Evolutionary conservation across 1,140 invertebrate species (phyloP).

Genomic region (Drosophila santomea): DNA sequence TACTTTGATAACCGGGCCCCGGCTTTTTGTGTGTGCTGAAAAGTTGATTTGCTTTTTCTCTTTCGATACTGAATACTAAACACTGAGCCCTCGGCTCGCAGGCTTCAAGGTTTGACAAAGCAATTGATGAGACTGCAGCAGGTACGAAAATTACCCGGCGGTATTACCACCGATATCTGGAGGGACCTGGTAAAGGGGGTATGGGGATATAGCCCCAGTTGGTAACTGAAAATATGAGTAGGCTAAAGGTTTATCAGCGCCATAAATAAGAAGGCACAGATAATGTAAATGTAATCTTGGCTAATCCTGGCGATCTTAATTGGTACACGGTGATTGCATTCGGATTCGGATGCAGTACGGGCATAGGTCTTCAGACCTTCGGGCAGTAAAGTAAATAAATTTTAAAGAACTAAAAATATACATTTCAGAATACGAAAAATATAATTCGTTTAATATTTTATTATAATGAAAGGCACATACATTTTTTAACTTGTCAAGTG

Average conservation of each 20-base stretch:
- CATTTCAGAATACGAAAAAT: background rate
- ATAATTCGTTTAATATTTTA: too few relatives aligned
- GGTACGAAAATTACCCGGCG: constrained; percentile 16
- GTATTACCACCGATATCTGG: constrained; percentile 1
- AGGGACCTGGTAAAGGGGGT: background rate
- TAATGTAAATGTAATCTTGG: constrained; percentile 50
- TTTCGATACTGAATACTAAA: background rate
- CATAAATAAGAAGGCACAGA: constrained; percentile 37
- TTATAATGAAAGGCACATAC: too few relatives aligned
- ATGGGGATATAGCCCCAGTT: constrained; percentile 4
- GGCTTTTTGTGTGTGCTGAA: constrained; percentile 54
- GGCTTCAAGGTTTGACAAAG: constrained; percentile 71
- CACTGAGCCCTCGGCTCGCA: constrained; percentile 40
- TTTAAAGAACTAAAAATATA: background rate
- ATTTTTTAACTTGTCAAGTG: too few relatives aligned
- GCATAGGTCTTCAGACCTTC: background rate
- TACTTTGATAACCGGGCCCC: constrained; percentile 71
- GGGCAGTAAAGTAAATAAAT: constrained; percentile 13
- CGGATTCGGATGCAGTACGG: background rate
- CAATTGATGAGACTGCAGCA: constrained; percentile 69
- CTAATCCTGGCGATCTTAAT: constrained; percentile 46
- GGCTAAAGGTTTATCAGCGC: constrained; percentile 50
- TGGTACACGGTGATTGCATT: constrained; percentile 28
- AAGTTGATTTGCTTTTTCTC: constrained; percentile 61
- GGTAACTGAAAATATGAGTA: constrained; percentile 45